Evolutionary conservation across 1,140 invertebrate species (phyloP), one percentile per base, ranked within the genome.

Genomic region (Cydia pomonella): DNA sequence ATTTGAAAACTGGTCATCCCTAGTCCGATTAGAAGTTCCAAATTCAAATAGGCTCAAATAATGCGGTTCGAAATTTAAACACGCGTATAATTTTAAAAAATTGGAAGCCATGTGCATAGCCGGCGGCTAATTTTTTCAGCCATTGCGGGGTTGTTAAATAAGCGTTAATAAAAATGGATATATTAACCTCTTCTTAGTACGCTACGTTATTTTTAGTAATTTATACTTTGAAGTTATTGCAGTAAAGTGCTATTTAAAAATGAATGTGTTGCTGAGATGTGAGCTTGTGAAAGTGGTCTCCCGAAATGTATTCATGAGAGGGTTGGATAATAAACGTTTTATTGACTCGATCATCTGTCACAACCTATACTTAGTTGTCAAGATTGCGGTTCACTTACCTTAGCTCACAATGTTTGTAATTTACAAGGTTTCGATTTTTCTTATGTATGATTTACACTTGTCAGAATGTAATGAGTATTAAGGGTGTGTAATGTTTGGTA

Each of bases 41-140:
- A 84, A 89, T 85, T 87, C 82, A 85, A 88, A 88, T 84, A 75
- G 76, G 83, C 83, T 88, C 82, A 81, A 87, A 87, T 88, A 85
- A 88, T 87, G 85, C 82, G 86, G 83, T 87, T 82, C 82, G 62
- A 84, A 90, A 90, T 85, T 92, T 90, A 92, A 92, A 92, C 88
- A 89, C 76, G 88, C 86, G 84, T 87, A 81, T 90, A 90, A 92
- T 90, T 92, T 87, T 82, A 4, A 77, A 79, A 87, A 79, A 87
- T 86, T 86, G 75, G 77, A 80, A 78, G 44, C 83, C 90, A 92
- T 92, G 79, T 92, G 90, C 80, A 77, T 27, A 72, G 87, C 90
- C 80, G 63, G 79, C 75, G 87, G 90, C 86, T 73, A 77, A 73
- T 78, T 83, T 84, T 83, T 82, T 87, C 76, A 77, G 87, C 81